These are phyloP conservation scores for Pipistrellus kuhlii DNA, from an alignment of 2,797 vertebrate species.

Conservation along the genomic window DNA sequence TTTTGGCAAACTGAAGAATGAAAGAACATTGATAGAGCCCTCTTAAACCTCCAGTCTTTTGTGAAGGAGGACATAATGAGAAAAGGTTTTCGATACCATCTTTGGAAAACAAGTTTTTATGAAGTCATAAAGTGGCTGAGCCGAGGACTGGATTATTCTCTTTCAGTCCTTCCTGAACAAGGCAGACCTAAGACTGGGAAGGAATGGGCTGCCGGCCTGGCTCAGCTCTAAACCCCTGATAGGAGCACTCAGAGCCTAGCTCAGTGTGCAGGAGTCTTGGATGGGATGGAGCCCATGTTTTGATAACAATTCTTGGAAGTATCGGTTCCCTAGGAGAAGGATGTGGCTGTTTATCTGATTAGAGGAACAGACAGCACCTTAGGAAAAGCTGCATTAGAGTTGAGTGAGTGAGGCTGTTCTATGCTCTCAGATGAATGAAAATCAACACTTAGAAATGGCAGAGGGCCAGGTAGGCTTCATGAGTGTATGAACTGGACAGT, in stretches of 20 bases:
- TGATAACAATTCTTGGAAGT: background rate
- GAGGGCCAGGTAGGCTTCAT: background rate
- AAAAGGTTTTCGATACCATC: background rate
- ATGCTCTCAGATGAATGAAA: background rate
- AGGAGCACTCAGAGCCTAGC: background rate
- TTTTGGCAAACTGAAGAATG: constrained; percentile 51
- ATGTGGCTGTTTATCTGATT: background rate
- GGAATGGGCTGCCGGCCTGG: background rate
- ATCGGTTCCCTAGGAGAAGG: background rate
- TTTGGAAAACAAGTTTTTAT: constrained; percentile 59
- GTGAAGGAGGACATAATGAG: background rate
- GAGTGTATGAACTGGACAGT: background rate
- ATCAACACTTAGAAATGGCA: background rate
- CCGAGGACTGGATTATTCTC: background rate
- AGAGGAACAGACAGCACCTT: background rate
- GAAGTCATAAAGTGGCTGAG: background rate
- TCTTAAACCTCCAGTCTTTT: constrained; percentile 49
- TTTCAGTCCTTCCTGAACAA: background rate
- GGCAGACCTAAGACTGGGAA: background rate
- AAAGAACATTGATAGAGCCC: constrained; percentile 35
- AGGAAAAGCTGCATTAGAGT: background rate
- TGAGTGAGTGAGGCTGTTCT: background rate
- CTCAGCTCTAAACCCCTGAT: background rate
- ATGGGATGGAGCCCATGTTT: background rate
- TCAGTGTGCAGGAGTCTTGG: background rate